Base-by-base conservation (phyloP, 2,113 vertebrate genomes). In the Desmodus rotundus region DNA sequence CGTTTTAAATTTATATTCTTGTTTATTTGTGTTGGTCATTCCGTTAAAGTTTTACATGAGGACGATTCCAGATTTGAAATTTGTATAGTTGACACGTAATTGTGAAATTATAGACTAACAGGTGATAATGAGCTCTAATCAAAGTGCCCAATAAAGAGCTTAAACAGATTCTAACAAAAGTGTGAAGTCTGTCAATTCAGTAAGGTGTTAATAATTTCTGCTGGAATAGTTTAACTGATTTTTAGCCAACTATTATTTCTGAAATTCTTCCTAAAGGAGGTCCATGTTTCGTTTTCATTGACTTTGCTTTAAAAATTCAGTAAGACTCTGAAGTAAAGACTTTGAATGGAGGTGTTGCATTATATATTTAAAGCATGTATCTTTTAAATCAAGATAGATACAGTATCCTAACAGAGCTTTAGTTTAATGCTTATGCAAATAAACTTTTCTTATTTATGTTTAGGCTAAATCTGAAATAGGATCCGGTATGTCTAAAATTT, bases 381-480 rank as follows among this genome's bases (percentile, higher is more conserved):
- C 33, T 94, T 91, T 87, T 63, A 87, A 93, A 70, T 87, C 33
- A 61, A 89, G 26, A 63, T 70, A 41, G 11, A 88, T 87, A 47
- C 8, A 43, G 0, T 86, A 81, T n/a, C 10, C 38, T 94, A 45
- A 31, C 81, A 96, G 84, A 91, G 24, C 31, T 78, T 82, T 13
- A 73, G 43, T 83, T 95, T 92, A 92, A 86, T 88, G 41, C 50
- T 65, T 97, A 3, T 74, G 2, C 78, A 96, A 89, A 76, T 97
- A 86, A 95, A 76, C 80, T 85, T 97, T 93, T 95, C 93, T 94
- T 31, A 96, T 96, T 97, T 98, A 89, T 96, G 96, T 98, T 94
- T 97, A 99, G 99, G 99, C 99, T 95, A 99, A 99, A 98, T 99
- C 99, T 0, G 99, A 99, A 96, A 98, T 93, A 26, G 98, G 98